Percentiles rank a stretch among this genome's conserved stretches.
Evolutionary conservation across 2,888 invertebrate species (phyloP).

Genomic region (Leptinotarsa tumamoca): DNA sequence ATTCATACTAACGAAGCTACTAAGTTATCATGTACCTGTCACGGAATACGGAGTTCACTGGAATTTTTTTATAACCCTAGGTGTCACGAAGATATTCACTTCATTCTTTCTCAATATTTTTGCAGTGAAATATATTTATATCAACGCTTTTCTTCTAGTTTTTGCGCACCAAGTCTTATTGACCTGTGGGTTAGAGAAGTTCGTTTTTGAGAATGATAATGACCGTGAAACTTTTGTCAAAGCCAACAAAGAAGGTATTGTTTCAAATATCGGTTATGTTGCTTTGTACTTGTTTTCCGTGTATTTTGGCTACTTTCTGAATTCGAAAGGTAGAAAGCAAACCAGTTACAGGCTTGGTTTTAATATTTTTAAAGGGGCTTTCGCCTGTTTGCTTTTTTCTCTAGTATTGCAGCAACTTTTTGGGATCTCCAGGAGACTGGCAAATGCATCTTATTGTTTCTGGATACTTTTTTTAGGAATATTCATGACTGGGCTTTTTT

Average conservation of each 20-base stretch:
- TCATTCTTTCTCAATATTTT: slow-evolving; percentile 72
- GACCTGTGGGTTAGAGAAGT: slow-evolving; percentile 73
- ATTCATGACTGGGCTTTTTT: slow-evolving; percentile 70
- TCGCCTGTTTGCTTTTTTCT: slow-evolving; percentile 33
- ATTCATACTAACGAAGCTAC: slow-evolving; percentile 71
- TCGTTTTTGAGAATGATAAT: slow-evolving; percentile 73
- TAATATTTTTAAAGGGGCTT: slow-evolving; percentile 30
- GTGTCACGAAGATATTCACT: slow-evolving; percentile 81
- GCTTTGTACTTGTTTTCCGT: slow-evolving; percentile 84
- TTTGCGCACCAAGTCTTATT: slow-evolving; percentile 76
- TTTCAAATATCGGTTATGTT: slow-evolving; percentile 87
- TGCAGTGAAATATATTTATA: slow-evolving; percentile 68
- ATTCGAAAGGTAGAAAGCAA: slow-evolving; percentile 56
- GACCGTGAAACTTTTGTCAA: slow-evolving; percentile 74
- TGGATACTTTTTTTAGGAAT: slow-evolving; percentile 80
- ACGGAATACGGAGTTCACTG: slow-evolving; percentile 97
- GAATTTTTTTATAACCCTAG: slow-evolving; percentile 98
- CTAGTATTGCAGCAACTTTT: slow-evolving; percentile 68
- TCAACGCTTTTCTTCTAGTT: slow-evolving; percentile 71
- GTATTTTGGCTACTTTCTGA: slow-evolving; percentile 72
- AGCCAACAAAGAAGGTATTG: slow-evolving; percentile 93
- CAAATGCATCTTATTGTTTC: slow-evolving; percentile 84
- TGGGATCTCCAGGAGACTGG: slow-evolving; percentile 82
- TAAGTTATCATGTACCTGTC: slow-evolving; percentile 88
- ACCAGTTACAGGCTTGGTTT: slow-evolving; percentile 4